Evolutionary conservation across 2,888 invertebrate species (phyloP).

Genomic region (Congeria kusceri): DNA sequence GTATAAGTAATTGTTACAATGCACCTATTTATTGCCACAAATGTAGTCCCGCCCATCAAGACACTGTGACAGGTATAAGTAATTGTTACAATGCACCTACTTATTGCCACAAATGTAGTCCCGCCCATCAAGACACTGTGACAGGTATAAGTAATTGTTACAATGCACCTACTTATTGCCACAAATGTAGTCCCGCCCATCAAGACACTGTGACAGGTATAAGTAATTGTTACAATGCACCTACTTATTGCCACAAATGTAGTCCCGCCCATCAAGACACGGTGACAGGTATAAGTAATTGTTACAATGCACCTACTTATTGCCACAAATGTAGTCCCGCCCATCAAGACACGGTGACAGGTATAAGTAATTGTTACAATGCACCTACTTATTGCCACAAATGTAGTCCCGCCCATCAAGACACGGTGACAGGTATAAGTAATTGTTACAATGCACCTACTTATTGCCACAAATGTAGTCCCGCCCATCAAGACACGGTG

Average conservation of each 20-base stretch:
- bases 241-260: constrained; percentile 75
- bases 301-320: constrained; percentile 61
- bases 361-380: too few species aligned
- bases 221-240: too few species aligned
- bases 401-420: constrained; percentile 65
- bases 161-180: constrained; percentile 67
- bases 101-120: constrained; percentile 73
- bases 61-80: constrained; percentile 54
- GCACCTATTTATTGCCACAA: constrained; percentile 71
- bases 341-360: constrained; percentile 54
- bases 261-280: constrained; percentile 56
- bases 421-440: constrained; percentile 54
- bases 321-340: constrained; percentile 72
- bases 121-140: constrained; percentile 51
- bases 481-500: constrained; percentile 50
- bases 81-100: constrained; percentile 57
- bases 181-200: constrained; percentile 67
- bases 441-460: constrained; percentile 57
- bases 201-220: constrained; percentile 58
- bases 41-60: constrained; percentile 65
- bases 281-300: constrained; percentile 61
- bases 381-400: constrained; percentile 72
- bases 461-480: constrained; percentile 73
- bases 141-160: too few species aligned
- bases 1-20: too few species aligned